Conservation (phyloP, 2,888 invertebrate genomes). For the Lathronympha strigana region DNA sequence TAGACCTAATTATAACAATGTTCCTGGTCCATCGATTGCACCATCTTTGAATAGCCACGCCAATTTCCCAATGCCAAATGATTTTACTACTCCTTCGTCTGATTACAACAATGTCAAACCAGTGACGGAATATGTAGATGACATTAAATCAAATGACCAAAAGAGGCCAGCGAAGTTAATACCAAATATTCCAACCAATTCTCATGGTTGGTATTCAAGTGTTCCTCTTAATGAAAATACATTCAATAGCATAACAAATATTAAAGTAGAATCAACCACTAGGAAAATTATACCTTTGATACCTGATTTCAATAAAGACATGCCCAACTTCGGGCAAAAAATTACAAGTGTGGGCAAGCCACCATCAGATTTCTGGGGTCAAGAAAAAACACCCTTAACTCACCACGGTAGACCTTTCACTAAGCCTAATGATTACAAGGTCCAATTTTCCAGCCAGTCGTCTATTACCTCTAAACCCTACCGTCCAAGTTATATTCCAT, state of each 20-base stretch:
- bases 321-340: conserved; percentile 73
- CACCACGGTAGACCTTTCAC: conserved; percentile 71
- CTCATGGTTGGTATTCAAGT: conserved; percentile 80
- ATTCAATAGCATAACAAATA: conserved; percentile 64
- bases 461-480: conserved; percentile 60
- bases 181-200: conserved; percentile 73
- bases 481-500: conserved; percentile 66
- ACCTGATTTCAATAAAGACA: conserved; percentile 63
- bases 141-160: conserved; percentile 54
- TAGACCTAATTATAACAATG: conserved; percentile 46
- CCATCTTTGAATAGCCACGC: conserved; percentile 75
- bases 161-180: conserved; percentile 69
- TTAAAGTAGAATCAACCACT: conserved; percentile 71
- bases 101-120: conserved; percentile 53
- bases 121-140: conserved; percentile 58
- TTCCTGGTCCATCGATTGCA: conserved; percentile 48
- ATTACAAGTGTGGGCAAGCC: conserved; percentile 71
- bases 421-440: conserved; percentile 58
- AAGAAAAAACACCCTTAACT: conserved; percentile 49
- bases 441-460: conserved; percentile 50
- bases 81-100: conserved; percentile 51
- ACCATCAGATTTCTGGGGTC: conserved; percentile 68
- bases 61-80: conserved; percentile 78
- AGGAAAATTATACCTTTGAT: conserved; percentile 73
- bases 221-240: conserved; percentile 61